Evolutionary conservation across 2,113 vertebrate species (phyloP).

Genomic region (Meriones unguiculatus): DNA sequence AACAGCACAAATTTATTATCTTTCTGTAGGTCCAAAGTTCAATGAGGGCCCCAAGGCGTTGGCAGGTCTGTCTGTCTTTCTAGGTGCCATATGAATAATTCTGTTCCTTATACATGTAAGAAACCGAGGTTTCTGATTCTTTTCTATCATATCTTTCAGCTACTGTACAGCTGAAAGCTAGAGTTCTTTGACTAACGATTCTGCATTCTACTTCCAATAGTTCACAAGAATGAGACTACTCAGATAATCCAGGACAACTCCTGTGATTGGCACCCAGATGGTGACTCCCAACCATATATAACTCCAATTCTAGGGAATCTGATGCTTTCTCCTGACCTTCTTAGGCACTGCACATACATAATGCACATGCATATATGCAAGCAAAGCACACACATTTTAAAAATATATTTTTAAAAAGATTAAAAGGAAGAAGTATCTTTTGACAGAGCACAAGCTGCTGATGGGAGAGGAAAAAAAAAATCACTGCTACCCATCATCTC

Average conservation of each 20-base stretch:
- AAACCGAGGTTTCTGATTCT: not conserved
- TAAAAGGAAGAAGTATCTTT: not conserved
- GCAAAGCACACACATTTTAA: not conserved
- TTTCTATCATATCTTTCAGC: not conserved
- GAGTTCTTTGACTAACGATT: not conserved
- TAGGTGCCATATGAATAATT: not conserved
- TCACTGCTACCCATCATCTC: not conserved
- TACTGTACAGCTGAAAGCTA: not conserved
- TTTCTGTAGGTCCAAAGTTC: constrained; percentile 1
- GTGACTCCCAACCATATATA: not conserved
- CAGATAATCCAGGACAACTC: not conserved
- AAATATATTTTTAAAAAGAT: constrained; percentile 11
- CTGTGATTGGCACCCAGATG: not conserved
- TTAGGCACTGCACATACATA: not conserved
- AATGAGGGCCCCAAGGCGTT: not conserved
- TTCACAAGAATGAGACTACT: not conserved
- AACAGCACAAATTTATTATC: constrained; percentile 9
- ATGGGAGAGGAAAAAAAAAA: constrained; percentile 24
- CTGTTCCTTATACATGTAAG: not conserved
- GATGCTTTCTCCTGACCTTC: not conserved
- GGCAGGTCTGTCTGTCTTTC: not conserved
- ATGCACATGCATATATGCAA: not conserved
- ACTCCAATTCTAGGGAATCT: not conserved
- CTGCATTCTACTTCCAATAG: not conserved
- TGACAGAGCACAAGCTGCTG: constrained; percentile 32